Conservation (phyloP, 1,140 invertebrate genomes). For the Lordiphosa collinella region DNA sequence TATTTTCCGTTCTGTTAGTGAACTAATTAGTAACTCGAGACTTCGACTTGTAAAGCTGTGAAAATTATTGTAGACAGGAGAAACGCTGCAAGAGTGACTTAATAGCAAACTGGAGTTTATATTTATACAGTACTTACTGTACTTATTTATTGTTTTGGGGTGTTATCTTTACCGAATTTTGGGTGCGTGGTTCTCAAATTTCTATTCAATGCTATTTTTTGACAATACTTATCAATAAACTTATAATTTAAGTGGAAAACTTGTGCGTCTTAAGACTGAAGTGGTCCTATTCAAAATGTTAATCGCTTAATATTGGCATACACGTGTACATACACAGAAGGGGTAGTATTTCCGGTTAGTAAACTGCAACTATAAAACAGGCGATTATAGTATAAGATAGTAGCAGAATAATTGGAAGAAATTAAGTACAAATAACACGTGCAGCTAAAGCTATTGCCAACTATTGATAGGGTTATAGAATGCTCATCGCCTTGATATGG, state of each 20-base stretch:
- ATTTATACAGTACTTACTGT: too few relatives aligned
- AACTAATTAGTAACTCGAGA: too few relatives aligned
- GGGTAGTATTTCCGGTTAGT: conserved; percentile 63
- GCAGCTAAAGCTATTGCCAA: conserved; percentile 19
- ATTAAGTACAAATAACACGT: conserved; percentile 52
- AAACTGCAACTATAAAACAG: conserved; percentile 30
- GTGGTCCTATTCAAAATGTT: conserved; percentile 11
- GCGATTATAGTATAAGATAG: conserved; percentile 66
- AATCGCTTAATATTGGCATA: neutral
- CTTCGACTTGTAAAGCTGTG: too few relatives aligned
- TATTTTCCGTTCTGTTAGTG: too few relatives aligned
- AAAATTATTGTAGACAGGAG: too few relatives aligned
- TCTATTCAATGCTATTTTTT: conserved; percentile 14
- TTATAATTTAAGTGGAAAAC: neutral
- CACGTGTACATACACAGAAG: conserved; percentile 9
- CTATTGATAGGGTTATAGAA: conserved; percentile 6
- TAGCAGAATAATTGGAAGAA: conserved; percentile 67
- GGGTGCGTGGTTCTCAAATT: conserved; percentile 3
- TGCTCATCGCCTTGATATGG: conserved; percentile 26
- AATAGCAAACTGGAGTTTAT: too few relatives aligned
- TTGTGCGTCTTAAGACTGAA: conserved; percentile 13
- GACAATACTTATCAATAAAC: conserved; percentile 24
- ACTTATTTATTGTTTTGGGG: too few relatives aligned
- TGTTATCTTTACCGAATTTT: conserved; percentile 22
- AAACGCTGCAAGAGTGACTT: too few relatives aligned